A percentile compares a stretch with the other conserved stretches of the same genome.
phyloP scores from a whole-genome alignment of 2,113 vertebrate genomes.

The Oxygymnocypris stewartii region DNA sequence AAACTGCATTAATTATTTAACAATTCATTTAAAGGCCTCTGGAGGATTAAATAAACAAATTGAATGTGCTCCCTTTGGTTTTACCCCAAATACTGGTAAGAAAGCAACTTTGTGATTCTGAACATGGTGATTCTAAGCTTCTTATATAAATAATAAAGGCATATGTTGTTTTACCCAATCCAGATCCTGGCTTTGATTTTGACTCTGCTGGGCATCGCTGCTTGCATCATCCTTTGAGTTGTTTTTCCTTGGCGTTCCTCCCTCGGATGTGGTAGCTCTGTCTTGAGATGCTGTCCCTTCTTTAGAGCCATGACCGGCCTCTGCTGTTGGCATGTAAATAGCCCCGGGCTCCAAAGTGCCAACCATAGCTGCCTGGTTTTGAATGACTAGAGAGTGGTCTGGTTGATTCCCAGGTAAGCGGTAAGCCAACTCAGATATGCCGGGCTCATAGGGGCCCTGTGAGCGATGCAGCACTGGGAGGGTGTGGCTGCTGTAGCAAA shows the following conservation, averaged over 20 bases:
- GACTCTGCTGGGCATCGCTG: conserved; percentile 64
- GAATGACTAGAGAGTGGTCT: conserved; percentile 75
- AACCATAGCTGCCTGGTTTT: conserved; percentile 73
- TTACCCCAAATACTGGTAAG: background rate
- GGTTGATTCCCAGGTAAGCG: conserved; percentile 66
- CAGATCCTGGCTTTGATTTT: conserved; percentile 66
- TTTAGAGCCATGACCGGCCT: conserved; percentile 64
- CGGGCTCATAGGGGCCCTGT: conserved; percentile 68
- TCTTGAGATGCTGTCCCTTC: conserved; percentile 68
- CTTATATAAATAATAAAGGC: background rate
- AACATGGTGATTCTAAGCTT: background rate
- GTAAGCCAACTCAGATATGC: conserved; percentile 70
- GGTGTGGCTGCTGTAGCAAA: conserved; percentile 80
- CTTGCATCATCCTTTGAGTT: conserved; percentile 71
- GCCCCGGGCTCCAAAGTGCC: conserved; percentile 67
- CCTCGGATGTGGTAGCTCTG: conserved; percentile 68
- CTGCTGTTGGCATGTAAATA: conserved; percentile 63
- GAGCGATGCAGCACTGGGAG: conserved; percentile 75
- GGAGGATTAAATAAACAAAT: background rate
- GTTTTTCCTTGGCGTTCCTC: conserved; percentile 70
- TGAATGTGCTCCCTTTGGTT: background rate
- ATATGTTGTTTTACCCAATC: conserved; percentile 72
- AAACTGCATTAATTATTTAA: background rate
- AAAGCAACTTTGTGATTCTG: background rate
- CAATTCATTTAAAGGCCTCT: background rate